Conservation (phyloP, 2,113 vertebrate species). For the Fregetta grallaria region DNA sequence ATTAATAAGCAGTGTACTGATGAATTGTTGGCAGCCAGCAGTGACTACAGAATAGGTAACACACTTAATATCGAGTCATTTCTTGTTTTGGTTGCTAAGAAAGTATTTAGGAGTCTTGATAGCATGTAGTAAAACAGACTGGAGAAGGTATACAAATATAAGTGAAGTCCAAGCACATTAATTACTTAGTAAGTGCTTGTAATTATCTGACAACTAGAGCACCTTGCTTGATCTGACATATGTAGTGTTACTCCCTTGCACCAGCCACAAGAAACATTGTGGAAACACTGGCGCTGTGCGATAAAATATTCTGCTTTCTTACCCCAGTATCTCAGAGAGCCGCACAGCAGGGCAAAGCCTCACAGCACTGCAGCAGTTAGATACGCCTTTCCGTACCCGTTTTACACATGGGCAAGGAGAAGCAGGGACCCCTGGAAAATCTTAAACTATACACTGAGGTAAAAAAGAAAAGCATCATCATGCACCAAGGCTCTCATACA, state of each 20-base stretch:
- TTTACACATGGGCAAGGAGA: background rate
- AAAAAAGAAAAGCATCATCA: background rate
- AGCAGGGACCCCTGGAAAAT: background rate
- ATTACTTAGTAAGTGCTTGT: background rate
- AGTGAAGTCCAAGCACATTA: background rate
- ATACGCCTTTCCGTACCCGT: background rate
- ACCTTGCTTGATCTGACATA: background rate
- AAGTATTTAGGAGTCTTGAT: background rate
- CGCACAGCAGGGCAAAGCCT: background rate
- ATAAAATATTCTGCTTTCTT: background rate
- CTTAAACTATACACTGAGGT: background rate
- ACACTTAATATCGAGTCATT: background rate
- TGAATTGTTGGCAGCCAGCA: background rate
- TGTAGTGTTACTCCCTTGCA: background rate
- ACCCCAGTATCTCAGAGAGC: background rate
- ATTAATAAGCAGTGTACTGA: constrained; percentile 23
- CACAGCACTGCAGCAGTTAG: background rate
- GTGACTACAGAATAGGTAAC: background rate
- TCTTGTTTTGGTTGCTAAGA: background rate
- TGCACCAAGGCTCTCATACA: background rate
- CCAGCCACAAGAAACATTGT: background rate
- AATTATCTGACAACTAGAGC: background rate
- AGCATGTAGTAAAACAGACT: background rate
- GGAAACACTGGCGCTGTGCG: background rate
- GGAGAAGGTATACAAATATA: background rate